A percentile compares a stretch with the other conserved stretches of the same genome.
These are phyloP conservation scores for Hydrocynus forskahlii DNA, from an alignment of 2,797 vertebrate species.

Conservation along the genomic window DNA sequence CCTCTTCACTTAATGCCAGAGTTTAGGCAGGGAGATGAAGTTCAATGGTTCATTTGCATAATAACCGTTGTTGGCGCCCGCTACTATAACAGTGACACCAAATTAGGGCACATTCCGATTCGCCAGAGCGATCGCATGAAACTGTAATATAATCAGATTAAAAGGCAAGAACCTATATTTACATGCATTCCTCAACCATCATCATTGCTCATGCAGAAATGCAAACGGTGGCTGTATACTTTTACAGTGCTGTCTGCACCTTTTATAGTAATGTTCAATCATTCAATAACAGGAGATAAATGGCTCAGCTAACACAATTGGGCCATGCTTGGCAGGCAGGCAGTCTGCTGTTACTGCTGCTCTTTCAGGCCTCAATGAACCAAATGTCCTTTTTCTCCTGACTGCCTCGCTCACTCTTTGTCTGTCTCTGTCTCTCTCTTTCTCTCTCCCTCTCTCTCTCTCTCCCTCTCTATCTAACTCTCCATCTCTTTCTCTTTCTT, in stretches of 20 bases:
- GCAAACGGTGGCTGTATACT: constrained; percentile 32
- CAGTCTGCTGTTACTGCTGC: constrained; percentile 45
- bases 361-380: constrained; percentile 49
- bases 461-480: not conserved
- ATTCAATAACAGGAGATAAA: constrained; percentile 54
- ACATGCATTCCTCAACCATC: constrained; percentile 1
- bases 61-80: constrained; percentile 1
- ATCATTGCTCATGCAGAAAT: constrained; percentile 26
- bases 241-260: constrained; percentile 45
- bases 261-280: constrained; percentile 51
- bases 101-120: constrained; percentile 6
- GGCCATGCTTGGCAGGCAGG: constrained; percentile 45
- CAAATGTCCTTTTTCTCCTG: constrained; percentile 24
- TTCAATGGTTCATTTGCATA: constrained; percentile 15
- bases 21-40: constrained; percentile 1
- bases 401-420: not conserved
- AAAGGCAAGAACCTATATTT: constrained; percentile 27
- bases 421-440: not conserved
- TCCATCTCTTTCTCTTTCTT: not conserved
- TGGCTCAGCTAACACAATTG: constrained; percentile 50
- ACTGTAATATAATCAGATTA: constrained; percentile 10
- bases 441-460: not conserved
- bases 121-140: not conserved
- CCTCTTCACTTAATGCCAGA: constrained; percentile 12
- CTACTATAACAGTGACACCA: constrained; percentile 10